Percentiles rank a stretch among this genome's conserved stretches.
Conservation (phyloP, 2,113 vertebrate species). For the Crotophaga sulcirostris region DNA sequence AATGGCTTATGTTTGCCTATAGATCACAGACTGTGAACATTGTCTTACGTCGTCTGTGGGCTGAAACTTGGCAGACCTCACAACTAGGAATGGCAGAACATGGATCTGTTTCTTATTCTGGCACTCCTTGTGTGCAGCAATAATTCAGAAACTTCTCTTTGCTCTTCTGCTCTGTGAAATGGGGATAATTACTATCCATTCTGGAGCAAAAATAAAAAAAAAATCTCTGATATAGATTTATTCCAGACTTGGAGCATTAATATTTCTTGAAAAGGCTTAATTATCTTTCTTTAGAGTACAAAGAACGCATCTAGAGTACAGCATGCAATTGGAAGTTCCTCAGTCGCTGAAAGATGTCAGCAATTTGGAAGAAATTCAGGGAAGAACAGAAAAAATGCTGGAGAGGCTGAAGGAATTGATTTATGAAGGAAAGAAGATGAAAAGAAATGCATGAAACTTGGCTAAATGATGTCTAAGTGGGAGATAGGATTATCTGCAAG, state of each 20-base stretch:
- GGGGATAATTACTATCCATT: background rate
- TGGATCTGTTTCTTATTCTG: slow-evolving; percentile 10
- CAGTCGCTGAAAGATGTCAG: slow-evolving; percentile 32
- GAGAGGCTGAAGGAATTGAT: slow-evolving; percentile 46
- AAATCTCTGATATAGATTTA: slow-evolving; percentile 12
- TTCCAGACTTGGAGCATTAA: slow-evolving; percentile 8
- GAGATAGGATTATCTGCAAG: slow-evolving; percentile 49
- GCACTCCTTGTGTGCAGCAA: background rate
- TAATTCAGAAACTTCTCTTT: background rate
- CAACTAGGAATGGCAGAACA: background rate
- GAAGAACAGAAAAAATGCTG: slow-evolving; percentile 37
- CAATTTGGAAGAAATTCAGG: slow-evolving; percentile 52
- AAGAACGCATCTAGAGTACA: slow-evolving; percentile 25
- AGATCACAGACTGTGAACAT: background rate
- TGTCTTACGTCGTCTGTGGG: background rate
- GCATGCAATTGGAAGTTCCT: slow-evolving; percentile 37
- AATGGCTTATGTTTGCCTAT: background rate
- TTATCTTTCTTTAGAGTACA: slow-evolving; percentile 24
- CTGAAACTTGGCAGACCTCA: background rate
- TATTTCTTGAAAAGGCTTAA: slow-evolving; percentile 42
- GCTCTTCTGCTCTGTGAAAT: background rate
- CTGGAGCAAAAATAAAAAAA: background rate
- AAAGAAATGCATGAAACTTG: slow-evolving; percentile 48
- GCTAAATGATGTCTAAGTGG: slow-evolving; percentile 38
- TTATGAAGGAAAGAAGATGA: slow-evolving; percentile 52